phyloP scores from a whole-genome alignment of 2,797 vertebrate genomes.

The Lepilemur septentrionalis region DNA sequence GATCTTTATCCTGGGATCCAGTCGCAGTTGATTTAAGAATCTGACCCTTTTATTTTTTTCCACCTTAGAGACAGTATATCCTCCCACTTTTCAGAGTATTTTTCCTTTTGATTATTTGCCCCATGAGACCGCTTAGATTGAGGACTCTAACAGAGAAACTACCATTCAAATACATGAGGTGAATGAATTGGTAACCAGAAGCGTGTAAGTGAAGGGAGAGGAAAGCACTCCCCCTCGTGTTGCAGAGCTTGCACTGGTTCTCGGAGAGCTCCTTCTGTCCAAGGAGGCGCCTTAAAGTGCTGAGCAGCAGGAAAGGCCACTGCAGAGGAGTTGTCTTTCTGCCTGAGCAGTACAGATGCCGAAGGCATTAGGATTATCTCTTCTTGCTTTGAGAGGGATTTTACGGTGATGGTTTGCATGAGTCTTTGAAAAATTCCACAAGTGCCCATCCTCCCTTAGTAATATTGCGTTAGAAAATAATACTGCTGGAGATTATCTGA shows the following conservation, averaged over 20 bases:
- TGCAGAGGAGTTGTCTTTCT: neutral
- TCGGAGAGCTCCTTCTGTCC: neutral
- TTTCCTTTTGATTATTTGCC: neutral
- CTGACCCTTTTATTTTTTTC: neutral
- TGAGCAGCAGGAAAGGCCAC: neutral
- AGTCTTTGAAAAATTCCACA: neutral
- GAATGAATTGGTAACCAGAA: accelerated
- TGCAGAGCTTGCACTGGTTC: neutral
- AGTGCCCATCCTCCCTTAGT: neutral
- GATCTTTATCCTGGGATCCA: neutral
- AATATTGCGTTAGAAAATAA: neutral
- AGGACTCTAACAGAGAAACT: neutral
- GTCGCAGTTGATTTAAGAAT: neutral
- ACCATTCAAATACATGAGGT: accelerated
- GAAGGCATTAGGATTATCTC: neutral
- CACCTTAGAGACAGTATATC: neutral
- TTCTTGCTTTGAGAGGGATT: neutral
- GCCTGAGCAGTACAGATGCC: accelerated
- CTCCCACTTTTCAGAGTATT: neutral
- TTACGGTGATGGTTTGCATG: neutral
- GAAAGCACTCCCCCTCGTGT: neutral
- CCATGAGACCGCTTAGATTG: neutral
- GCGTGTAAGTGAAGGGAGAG: no score
- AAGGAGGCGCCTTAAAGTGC: neutral
- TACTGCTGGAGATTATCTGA: neutral